Conservation (phyloP, 1,140 invertebrate genomes). For the Drosophila willistoni region DNA sequence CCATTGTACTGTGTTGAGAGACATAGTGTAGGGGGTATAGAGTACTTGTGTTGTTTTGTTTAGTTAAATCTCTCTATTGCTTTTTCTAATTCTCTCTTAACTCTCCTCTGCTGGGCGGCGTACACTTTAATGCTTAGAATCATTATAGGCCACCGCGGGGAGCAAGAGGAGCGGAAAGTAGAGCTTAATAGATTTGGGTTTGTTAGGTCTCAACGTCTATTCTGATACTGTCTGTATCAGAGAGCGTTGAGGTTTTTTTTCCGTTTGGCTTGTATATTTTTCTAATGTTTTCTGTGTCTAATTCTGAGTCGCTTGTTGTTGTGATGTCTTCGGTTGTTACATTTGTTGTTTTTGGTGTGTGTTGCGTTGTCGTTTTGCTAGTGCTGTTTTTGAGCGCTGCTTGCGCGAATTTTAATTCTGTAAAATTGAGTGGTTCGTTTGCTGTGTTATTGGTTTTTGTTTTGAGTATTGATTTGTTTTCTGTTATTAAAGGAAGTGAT, state of each 20-base stretch:
- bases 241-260: constrained; percentile 12
- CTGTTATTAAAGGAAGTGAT: neutral
- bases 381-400: neutral
- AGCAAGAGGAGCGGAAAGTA: neutral
- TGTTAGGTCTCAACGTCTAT: constrained; percentile 5
- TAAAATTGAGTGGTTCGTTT: constrained; percentile 1
- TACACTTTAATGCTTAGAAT: neutral
- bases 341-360: neutral
- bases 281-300: constrained; percentile 10
- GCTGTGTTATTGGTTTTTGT: constrained; percentile 4
- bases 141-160: constrained; percentile 10
- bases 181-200: neutral
- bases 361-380: neutral
- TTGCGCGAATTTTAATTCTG: neutral
- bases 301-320: constrained; percentile 20
- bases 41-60: neutral
- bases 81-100: neutral
- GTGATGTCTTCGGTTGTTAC: constrained; percentile 10
- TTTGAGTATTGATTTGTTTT: constrained; percentile 6
- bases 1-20: constrained; percentile 21
- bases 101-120: neutral
- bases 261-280: neutral
- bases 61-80: neutral
- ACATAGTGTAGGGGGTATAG: no score
- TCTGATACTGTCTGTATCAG: constrained; percentile 16